Conservation (phyloP, 2,888 invertebrate genomes). For the Phengaris arion region DNA sequence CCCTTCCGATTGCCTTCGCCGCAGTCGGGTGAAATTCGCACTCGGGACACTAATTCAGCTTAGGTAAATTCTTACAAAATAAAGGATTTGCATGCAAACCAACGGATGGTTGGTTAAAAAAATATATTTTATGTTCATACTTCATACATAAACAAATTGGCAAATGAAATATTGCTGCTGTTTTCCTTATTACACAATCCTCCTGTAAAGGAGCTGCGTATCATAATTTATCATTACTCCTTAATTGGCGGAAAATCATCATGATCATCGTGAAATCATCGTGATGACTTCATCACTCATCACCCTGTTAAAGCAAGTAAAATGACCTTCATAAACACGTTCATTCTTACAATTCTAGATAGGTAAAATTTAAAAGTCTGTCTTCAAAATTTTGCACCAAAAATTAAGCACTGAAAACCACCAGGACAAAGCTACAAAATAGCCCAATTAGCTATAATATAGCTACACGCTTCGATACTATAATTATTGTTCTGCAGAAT, state of each 20-base stretch:
- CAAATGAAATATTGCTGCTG: constrained; percentile 2
- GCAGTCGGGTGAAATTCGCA: neutral
- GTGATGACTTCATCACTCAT: too few relatives aligned
- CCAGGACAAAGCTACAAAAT: too few relatives aligned
- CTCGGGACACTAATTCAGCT: neutral
- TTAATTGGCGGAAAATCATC: neutral
- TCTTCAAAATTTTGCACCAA: too few relatives aligned
- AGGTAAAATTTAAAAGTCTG: too few relatives aligned
- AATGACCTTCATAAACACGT: too few relatives aligned
- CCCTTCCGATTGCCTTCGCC: too few relatives aligned
- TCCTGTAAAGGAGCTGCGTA: neutral
- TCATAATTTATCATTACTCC: neutral
- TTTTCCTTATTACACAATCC: constrained; percentile 1
- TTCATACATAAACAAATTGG: constrained; percentile 12
- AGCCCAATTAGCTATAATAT: neutral
- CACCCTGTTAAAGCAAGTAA: too few relatives aligned
- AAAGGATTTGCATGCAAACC: constrained; percentile 4
- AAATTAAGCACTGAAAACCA: too few relatives aligned
- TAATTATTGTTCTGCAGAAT: neutral
- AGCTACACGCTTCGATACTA: neutral
- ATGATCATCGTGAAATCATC: too few relatives aligned
- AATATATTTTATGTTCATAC: constrained; percentile 4
- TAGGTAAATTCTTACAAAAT: constrained; percentile 3
- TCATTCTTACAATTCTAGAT: too few relatives aligned
- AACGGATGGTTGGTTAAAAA: neutral